A percentile compares a stretch with the other conserved stretches of the same genome.
phyloP scores from a whole-genome alignment of 2,888 invertebrate species.

The Lithophane leautieri region DNA sequence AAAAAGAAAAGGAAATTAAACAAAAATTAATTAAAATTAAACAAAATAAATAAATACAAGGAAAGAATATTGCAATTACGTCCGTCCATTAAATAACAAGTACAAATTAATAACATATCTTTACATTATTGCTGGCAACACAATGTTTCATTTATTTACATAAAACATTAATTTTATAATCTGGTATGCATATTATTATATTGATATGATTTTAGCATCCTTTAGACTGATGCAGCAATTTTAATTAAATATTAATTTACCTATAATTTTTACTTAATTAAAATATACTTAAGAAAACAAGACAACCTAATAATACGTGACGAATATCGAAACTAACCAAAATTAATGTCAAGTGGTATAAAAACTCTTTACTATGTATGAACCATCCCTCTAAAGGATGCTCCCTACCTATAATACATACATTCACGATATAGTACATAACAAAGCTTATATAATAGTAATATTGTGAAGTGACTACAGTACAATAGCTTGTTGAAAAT shows the following conservation, averaged over 20 bases:
- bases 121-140: conserved; percentile 63
- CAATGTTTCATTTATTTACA: conserved; percentile 44
- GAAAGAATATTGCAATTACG: conserved; percentile 71
- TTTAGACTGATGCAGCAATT: conserved; percentile 51
- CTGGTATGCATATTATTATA: conserved; percentile 62
- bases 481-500: conserved; percentile 59
- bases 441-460: conserved; percentile 63
- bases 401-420: conserved; percentile 62
- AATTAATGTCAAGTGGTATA: conserved; percentile 22
- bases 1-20: conserved; percentile 72
- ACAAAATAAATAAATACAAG: conserved; percentile 45
- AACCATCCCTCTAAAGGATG: conserved; percentile 54
- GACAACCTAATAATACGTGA: conserved; percentile 4
- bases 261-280: not conserved
- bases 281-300: conserved; percentile 16
- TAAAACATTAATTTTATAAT: conserved; percentile 52
- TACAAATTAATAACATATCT: conserved; percentile 53
- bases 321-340: conserved; percentile 6
- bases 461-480: conserved; percentile 53
- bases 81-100: conserved; percentile 62
- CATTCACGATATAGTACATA: conserved; percentile 66
- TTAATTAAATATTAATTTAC: not conserved
- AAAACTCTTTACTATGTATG: conserved; percentile 21
- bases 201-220: conserved; percentile 69
- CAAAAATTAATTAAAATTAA: conserved; percentile 58